Conservation (phyloP, 1,140 invertebrate species). For the Pogonus chalceus region DNA sequence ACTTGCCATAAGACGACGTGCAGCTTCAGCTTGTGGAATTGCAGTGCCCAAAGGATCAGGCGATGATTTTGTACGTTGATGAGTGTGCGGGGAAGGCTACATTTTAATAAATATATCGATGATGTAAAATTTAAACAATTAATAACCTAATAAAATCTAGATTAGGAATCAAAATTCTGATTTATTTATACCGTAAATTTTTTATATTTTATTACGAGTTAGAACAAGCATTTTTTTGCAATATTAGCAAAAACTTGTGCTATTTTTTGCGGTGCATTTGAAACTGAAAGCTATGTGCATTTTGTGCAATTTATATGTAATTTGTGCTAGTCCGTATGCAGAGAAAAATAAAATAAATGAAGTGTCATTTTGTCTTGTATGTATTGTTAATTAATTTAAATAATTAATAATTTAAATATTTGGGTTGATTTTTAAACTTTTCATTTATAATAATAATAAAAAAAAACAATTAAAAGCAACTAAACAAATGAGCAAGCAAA, state of each 20-base stretch:
- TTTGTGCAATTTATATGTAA: neutral
- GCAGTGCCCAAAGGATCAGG: slow-evolving; percentile 47
- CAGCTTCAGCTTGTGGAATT: slow-evolving; percentile 37
- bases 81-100: no score
- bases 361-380: no score
- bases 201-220: no score
- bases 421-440: no score
- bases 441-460: slow-evolving; percentile 1
- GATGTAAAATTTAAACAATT: neutral
- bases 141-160: no score
- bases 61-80: slow-evolving; percentile 59
- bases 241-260: no score
- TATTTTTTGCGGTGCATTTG: neutral
- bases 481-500: neutral
- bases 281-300: neutral
- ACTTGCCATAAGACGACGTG: slow-evolving; percentile 43
- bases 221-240: no score
- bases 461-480: neutral
- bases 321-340: neutral
- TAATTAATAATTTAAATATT: no score
- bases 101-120: slow-evolving; percentile 17
- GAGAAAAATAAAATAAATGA: neutral
- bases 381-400: no score
- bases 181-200: no score
- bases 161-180: no score